Base-by-base conservation (phyloP, 1,140 invertebrate species). In the Cyclina sinensis region DNA sequence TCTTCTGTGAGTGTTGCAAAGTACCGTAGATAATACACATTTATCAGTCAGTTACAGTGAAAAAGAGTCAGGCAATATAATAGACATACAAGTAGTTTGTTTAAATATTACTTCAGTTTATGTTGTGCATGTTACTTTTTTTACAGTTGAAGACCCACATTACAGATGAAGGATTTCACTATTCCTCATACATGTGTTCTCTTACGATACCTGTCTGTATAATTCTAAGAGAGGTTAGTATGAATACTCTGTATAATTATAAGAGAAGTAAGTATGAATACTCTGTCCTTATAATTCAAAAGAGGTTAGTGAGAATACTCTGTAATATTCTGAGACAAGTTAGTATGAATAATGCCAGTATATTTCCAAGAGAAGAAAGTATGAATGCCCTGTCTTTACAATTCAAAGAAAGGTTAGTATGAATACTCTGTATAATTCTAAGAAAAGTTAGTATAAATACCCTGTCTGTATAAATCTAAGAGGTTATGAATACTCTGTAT, bases 321-420 rank as follows among this genome's bases (percentile, higher is more conserved):
- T 82, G 43, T 21, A 30, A 39, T 18, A 30, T 24, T 0, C 16
- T 24, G 48, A 83, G 7, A 30, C 2, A 35, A 4, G 48, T 30
- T 24, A 70, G 81, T 82, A 7, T n/a, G n/a, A 9, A 21, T 57
- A 12, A 30, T 39, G 24, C 39, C 16, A n/a, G 24, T 43, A 39
- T n/a, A n/a, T n/a, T n/a, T n/a, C n/a, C n/a, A n/a, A n/a, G n/a
- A n/a, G n/a, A n/a, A n/a, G n/a, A n/a, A n/a, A n/a, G n/a, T n/a
- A n/a, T n/a, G n/a, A n/a, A n/a, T n/a, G n/a, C n/a, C 94, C 94
- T 30, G 93, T 94, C 14, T 91, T 90, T 84, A 70, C 92, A 12
- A 87, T 94, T 39, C 48, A 94, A 0, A 91, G 93, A 91, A 92
- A 94, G 93, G 92, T 91, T 83, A 51, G 86, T 81, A 27, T 43